phyloP scores from a whole-genome alignment of 2,113 vertebrate species.

The Falco punctatus region DNA sequence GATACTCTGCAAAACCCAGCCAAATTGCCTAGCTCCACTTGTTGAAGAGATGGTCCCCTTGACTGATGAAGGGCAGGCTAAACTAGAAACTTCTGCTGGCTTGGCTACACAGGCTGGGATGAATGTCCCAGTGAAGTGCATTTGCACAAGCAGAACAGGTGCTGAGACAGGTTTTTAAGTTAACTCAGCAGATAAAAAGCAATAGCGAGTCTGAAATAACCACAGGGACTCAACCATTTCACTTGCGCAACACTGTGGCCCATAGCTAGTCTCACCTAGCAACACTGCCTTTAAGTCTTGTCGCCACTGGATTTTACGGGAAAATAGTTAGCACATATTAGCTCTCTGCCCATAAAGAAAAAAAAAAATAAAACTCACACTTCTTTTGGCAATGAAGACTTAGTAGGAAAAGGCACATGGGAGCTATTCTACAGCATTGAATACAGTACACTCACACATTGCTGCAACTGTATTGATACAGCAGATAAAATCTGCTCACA shows the following conservation, averaged over 20 bases:
- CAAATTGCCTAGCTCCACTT: neutral
- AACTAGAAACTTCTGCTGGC: conserved; percentile 4
- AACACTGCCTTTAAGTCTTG: neutral
- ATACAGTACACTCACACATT: neutral
- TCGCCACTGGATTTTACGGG: neutral
- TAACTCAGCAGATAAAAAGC: neutral
- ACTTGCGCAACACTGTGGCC: neutral
- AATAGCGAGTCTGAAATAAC: neutral
- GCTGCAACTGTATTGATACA: neutral
- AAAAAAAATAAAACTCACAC: neutral
- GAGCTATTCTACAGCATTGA: neutral
- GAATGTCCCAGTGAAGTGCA: neutral
- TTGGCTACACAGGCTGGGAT: neutral
- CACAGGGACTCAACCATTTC: neutral
- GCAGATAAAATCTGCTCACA: neutral
- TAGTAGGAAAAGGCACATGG: neutral
- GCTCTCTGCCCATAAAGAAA: neutral
- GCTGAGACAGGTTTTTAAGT: neutral
- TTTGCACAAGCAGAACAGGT: neutral
- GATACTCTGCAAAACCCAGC: neutral
- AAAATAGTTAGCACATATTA: neutral
- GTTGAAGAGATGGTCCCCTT: neutral
- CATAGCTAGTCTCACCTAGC: neutral
- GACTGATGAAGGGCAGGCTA: neutral
- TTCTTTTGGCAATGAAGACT: neutral